Base-by-base conservation (phyloP, 2,797 vertebrate species). In the Steatocranus sp. region DNA sequence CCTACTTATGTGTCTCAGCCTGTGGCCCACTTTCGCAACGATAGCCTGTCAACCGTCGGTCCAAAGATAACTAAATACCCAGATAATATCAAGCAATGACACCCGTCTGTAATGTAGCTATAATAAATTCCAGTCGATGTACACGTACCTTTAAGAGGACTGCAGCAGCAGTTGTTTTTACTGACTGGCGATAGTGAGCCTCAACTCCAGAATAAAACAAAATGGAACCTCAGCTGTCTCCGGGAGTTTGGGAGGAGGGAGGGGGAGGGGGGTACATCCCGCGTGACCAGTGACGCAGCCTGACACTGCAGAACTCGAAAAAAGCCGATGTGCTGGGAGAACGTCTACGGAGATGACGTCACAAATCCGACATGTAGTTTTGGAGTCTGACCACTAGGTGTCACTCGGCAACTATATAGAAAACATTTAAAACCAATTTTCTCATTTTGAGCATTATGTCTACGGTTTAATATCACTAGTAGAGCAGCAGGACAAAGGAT, bases 181-280 rank as follows among this genome's bases (percentile, higher is more conserved):
- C 25, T 15, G 34, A 14, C 23, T 76, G 78, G 68, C 81, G 38
- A 83, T n/a, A 10, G 23, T 14, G 23, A 43, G 12, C 30, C 76
- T 51, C 49, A 34, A 76, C 15, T n/a, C 11, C 20, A n/a, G 68
- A 83, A 82, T 43, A 32, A 91, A 88, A 93, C 94, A 95, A 95
- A 95, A 95, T 95, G 94, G 94, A 79, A 85, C 50, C 91, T 66
- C 8, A 5, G 32, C n/a, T 7, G 12, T 56, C 17, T 50, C 6
- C 30, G 50, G 36, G 78, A 83, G 84, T 58, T 61, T 61, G 25
- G 51, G 14, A 27, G 51, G 51, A 15, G 17, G 15, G 30, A 6
- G 14, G 0, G 14, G 34, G 2, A 2, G 38, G 12, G 20, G 82
- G 27, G 78, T 17, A 49, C 10, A 8, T n/a, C 5, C 41, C 83